These are phyloP conservation scores for Pithys albifrons DNA, from an alignment of 2,113 vertebrate species.

Conservation along the genomic window DNA sequence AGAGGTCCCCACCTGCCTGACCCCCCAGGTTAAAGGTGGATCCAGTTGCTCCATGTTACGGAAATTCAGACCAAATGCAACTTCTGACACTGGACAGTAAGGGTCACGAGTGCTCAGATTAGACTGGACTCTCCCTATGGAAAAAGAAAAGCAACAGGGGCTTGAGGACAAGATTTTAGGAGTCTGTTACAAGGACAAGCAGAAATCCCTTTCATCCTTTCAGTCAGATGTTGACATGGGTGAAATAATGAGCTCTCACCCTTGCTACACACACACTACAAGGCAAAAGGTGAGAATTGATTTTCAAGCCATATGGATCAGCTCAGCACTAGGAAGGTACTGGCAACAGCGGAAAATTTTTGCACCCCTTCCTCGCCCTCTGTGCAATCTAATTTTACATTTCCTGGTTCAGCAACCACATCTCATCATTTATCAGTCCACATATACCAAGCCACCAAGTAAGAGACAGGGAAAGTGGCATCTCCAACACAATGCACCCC, in stretches of 20 bases:
- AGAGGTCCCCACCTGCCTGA: background rate
- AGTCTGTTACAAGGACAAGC: background rate
- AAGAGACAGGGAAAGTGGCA: background rate
- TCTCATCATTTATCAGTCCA: background rate
- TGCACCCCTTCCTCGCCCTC: background rate
- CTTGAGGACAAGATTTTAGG: background rate
- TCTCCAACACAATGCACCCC: background rate
- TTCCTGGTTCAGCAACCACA: background rate
- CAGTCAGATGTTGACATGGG: background rate
- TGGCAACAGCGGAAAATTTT: background rate
- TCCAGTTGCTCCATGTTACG: accelerated
- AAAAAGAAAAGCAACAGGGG: background rate
- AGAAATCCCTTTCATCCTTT: background rate
- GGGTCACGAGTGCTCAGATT: background rate
- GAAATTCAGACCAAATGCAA: background rate
- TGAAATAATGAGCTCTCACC: background rate
- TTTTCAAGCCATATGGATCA: background rate
- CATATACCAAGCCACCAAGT: background rate
- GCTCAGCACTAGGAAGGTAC: background rate
- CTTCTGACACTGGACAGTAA: background rate
- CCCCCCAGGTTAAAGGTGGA: background rate
- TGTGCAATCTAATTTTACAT: background rate
- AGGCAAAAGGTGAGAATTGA: background rate
- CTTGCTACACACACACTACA: accelerated
- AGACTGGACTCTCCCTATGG: background rate